Conservation (phyloP, 2,888 invertebrate species). For the Xestia xanthographa region DNA sequence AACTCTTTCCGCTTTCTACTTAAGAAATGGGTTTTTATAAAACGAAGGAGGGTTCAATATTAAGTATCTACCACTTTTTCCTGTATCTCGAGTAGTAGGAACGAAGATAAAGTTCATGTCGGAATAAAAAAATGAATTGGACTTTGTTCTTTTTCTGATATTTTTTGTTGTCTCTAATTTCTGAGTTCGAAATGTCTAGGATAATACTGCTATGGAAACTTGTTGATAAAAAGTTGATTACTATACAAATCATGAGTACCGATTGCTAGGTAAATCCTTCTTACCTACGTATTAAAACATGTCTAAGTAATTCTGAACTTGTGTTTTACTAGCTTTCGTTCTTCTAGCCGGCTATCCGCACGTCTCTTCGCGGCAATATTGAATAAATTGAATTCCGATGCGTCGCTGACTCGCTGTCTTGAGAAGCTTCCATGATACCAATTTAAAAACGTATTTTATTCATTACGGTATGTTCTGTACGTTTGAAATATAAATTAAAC, state of each 20-base stretch:
- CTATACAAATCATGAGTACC: background rate
- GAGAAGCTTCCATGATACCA: conserved; percentile 71
- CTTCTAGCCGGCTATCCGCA: conserved; percentile 61
- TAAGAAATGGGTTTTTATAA: conserved; percentile 22
- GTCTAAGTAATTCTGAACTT: conserved; percentile 12
- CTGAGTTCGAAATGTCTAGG: background rate
- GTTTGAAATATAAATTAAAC: conserved; percentile 12
- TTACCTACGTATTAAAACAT: background rate
- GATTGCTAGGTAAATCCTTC: background rate
- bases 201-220: background rate
- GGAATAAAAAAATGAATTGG: background rate
- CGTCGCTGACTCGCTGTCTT: conserved; percentile 67
- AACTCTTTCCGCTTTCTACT: conserved; percentile 7
- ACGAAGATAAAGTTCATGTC: background rate
- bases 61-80: conserved; percentile 18
- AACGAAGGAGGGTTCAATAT: conserved; percentile 27
- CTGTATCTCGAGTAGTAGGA: background rate
- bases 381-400: conserved; percentile 81
- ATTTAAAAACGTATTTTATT: conserved; percentile 69
- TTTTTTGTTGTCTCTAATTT: background rate
- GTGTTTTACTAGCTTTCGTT: conserved; percentile 39
- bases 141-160: background rate
- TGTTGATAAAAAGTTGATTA: background rate
- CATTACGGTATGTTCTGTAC: conserved; percentile 41
- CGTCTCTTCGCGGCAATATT: conserved; percentile 70